phyloP scores from a whole-genome alignment of 2,888 invertebrate genomes.

The Dasysyrphus tricinctus region DNA sequence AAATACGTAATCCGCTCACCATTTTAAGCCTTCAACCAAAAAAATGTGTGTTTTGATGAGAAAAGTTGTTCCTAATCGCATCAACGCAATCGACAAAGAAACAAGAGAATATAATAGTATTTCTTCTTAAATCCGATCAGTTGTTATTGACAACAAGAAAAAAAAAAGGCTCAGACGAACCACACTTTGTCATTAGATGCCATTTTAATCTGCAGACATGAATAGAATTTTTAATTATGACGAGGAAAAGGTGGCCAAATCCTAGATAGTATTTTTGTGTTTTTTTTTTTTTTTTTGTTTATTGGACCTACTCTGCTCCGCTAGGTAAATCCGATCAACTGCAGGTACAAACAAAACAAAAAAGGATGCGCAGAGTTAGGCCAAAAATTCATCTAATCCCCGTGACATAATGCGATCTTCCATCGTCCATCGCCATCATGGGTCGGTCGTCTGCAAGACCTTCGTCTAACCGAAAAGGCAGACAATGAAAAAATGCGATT shows the following conservation, averaged over 20 bases:
- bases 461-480: slow-evolving; percentile 33
- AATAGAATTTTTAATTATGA: slow-evolving; percentile 54
- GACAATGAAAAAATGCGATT: slow-evolving; percentile 56
- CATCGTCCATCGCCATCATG: background rate
- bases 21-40: slow-evolving; percentile 38
- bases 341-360: slow-evolving; percentile 42
- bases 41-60: slow-evolving; percentile 29
- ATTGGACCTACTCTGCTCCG: background rate
- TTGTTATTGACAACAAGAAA: slow-evolving; percentile 21
- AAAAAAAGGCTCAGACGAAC: slow-evolving; percentile 28
- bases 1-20: slow-evolving; percentile 52
- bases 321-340: slow-evolving; percentile 49
- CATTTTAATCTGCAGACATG: slow-evolving; percentile 57
- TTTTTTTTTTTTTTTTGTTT: background rate
- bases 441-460: slow-evolving; percentile 16
- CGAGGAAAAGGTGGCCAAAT: slow-evolving; percentile 53
- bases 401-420: slow-evolving; percentile 67
- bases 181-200: slow-evolving; percentile 42
- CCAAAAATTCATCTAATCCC: slow-evolving; percentile 60
- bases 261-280: slow-evolving; percentile 33
- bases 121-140: slow-evolving; percentile 55
- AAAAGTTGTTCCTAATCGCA: slow-evolving; percentile 54
- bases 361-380: slow-evolving; percentile 55
- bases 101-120: background rate
- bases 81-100: slow-evolving; percentile 33